phyloP scores from a whole-genome alignment of 2,797 vertebrate species.

The Melanitta fusca region DNA sequence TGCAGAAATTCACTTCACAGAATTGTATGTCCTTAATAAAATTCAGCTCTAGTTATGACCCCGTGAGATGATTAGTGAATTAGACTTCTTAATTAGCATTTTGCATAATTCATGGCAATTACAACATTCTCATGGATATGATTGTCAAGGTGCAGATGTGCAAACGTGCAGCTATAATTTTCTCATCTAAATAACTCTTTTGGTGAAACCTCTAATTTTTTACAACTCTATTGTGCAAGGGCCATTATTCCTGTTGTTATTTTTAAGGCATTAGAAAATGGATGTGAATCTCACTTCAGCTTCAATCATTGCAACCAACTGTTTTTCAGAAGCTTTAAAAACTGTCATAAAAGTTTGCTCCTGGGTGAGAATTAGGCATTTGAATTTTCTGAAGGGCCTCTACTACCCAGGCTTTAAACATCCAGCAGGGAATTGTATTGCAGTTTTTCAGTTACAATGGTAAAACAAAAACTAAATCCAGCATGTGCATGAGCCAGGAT shows the following conservation, averaged over 20 bases:
- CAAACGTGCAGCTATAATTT: conserved; percentile 80
- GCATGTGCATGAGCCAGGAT: not conserved
- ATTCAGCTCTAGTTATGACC: conserved; percentile 82
- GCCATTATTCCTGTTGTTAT: conserved; percentile 68
- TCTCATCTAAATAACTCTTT: conserved; percentile 79
- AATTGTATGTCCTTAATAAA: conserved; percentile 78
- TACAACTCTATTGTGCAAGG: conserved; percentile 70
- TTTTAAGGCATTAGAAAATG: conserved; percentile 69
- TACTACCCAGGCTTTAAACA: conserved; percentile 6
- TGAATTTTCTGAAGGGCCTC: conserved; percentile 48
- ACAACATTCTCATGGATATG: conserved; percentile 77
- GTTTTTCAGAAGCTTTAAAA: conserved; percentile 63
- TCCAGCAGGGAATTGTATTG: not conserved
- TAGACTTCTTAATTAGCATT: conserved; percentile 83
- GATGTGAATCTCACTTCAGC: conserved; percentile 61
- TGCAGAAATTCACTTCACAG: conserved; percentile 62
- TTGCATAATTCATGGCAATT: conserved; percentile 86
- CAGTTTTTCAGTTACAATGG: conserved; percentile 17
- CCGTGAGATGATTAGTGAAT: conserved; percentile 83
- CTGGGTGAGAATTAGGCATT: conserved; percentile 38
- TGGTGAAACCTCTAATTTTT: conserved; percentile 76
- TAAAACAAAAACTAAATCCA: conserved; percentile 54
- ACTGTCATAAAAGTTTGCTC: conserved; percentile 62
- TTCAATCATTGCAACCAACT: conserved; percentile 58
- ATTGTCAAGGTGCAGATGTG: conserved; percentile 85